Percentiles rank a stretch among this genome's conserved stretches.
Conservation (phyloP, 2,113 vertebrate species). For the Anas platyrhynchos region DNA sequence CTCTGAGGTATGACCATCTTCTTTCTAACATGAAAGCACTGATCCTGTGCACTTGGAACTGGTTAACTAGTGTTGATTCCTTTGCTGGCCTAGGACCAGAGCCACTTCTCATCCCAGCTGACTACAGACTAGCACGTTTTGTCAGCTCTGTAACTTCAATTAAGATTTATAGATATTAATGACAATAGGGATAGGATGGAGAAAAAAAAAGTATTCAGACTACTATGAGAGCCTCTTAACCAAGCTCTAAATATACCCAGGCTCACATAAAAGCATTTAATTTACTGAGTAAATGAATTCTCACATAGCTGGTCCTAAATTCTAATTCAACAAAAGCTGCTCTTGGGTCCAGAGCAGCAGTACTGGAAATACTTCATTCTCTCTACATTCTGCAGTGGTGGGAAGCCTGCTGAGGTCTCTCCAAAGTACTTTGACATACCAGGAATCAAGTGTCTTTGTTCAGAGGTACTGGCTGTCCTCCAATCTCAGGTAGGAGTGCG, state of each 20-base stretch:
- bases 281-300: constrained; percentile 35
- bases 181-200: background rate
- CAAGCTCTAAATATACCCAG: background rate
- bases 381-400: background rate
- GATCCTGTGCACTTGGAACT: background rate
- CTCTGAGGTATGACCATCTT: background rate
- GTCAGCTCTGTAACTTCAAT: constrained; percentile 48
- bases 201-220: background rate
- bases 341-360: background rate
- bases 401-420: background rate
- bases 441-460: background rate
- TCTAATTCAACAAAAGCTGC: background rate
- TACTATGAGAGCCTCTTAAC: background rate
- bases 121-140: background rate
- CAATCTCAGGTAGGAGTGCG: background rate
- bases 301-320: background rate
- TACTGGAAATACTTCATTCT: background rate
- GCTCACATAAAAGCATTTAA: constrained; percentile 17
- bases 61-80: background rate
- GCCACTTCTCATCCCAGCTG: background rate
- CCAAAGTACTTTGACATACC: background rate
- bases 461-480: background rate
- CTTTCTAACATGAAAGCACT: background rate
- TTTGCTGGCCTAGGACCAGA: background rate
- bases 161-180: constrained; percentile 62